phyloP scores from a whole-genome alignment of 2,888 invertebrate genomes.

The Halictus quadricinctus region DNA sequence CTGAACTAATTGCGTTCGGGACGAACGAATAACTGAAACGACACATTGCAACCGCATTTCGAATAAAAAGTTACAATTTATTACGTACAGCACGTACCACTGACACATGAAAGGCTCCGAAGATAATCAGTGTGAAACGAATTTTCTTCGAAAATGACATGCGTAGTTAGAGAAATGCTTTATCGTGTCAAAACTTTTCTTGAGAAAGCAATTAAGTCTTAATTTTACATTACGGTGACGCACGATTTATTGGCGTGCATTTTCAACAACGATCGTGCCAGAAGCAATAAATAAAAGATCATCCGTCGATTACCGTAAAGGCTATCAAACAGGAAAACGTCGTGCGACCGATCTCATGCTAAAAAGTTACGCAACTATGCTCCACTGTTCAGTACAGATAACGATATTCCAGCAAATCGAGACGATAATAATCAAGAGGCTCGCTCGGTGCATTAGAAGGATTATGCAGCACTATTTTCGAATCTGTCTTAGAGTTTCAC shows the following conservation, averaged over 20 bases:
- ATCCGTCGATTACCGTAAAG: no score
- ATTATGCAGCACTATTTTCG: slow-evolving; percentile 2
- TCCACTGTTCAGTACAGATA: background rate
- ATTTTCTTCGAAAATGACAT: background rate
- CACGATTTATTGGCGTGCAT: no score
- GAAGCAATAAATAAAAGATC: background rate
- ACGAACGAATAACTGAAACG: background rate
- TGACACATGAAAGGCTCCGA: background rate
- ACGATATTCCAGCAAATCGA: background rate
- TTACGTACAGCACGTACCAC: background rate
- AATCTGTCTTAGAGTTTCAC: background rate
- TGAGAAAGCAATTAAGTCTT: background rate
- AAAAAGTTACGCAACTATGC: background rate
- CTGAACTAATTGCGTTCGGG: background rate
- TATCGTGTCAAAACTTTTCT: background rate
- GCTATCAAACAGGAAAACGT: background rate
- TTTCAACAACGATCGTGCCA: background rate
- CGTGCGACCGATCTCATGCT: background rate
- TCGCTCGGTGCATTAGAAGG: background rate
- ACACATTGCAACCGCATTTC: background rate
- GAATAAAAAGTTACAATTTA: background rate
- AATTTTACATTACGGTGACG: background rate
- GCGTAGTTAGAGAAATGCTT: background rate
- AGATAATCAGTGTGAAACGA: background rate
- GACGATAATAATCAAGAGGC: background rate